Conservation (phyloP, 2,797 vertebrate species). For the Gallinago nigripennis region DNA sequence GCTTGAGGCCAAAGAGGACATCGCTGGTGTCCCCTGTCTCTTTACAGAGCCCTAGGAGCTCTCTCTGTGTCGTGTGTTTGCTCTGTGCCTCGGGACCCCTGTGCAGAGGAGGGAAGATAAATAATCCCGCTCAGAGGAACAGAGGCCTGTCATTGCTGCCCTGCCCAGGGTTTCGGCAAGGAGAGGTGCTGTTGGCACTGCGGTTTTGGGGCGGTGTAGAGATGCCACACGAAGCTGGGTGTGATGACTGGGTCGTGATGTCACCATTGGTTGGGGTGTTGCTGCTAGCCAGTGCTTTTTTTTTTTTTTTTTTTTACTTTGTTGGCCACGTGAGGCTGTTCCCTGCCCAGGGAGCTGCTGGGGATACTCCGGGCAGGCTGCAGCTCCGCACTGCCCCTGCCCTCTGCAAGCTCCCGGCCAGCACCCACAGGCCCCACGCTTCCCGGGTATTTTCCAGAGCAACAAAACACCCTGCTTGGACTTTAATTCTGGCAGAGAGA, state of each 20-base stretch:
- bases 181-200: accelerated
- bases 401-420: not conserved
- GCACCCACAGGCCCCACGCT: not conserved
- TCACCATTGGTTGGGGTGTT: not conserved
- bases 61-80: accelerated
- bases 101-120: accelerated
- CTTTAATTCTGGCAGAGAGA: not conserved
- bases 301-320: not conserved
- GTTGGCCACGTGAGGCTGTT: not conserved
- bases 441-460: not conserved
- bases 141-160: not conserved
- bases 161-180: accelerated
- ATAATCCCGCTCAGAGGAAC: not conserved
- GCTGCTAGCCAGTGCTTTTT: not conserved
- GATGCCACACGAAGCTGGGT: not conserved
- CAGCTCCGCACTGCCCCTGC: accelerated
- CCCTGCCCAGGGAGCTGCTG: not conserved
- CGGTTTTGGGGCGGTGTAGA: not conserved
- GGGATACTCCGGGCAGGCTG: not conserved
- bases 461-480: not conserved
- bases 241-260: accelerated
- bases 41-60: not conserved
- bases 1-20: not conserved
- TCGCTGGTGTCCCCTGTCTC: accelerated
- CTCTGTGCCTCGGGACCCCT: not conserved